Evolutionary conservation across 2,797 vertebrate genomes (phyloP), one percentile per base, ranked within the genome.

Genomic region (Acrossocheilus wenchowensis): DNA sequence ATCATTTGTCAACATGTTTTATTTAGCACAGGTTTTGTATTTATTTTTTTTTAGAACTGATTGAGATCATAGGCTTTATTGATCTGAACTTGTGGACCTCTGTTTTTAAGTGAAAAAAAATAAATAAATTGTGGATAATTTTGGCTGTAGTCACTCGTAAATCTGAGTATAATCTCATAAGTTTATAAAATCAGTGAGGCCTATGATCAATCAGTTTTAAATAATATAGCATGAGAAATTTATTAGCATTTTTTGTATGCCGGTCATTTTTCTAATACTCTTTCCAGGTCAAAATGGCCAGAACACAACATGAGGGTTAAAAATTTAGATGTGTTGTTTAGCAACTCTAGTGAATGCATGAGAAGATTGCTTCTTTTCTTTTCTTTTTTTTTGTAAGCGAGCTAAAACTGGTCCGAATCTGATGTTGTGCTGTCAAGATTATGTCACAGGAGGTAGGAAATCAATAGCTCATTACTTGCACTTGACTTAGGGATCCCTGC

Each of bases 391-490:
- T 11, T 8, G 0, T 39, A 6, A 52, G 23, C 8, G 5, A 78
- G 34, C 45, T 30, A 23, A 68, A 69, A 17, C 34, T 30, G 8
- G 6, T 15, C 50, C 5, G 4, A 84, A 79, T 68, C 57, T 52
- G 57, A 79, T 83, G 60, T 80, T 48, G 50, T 52, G 79, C 34
- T 30, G 43, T 41, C 71, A 75, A 81, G 78, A 81, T 81, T 64
- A 68, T 73, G 75, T 85, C 64, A 39, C 72, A 57, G n/a, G 41
- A 82, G 39, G 77, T 72, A 80, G 84, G 64, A 89, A 88, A 91
- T 90, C 91, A 84, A 90, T 91, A 91, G 87, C 87, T 90, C 87
- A 90, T 91, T 89, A 87, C 84, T 57, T 80, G 50, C 81, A 80
- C 74, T 72, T 85, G 81, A 87, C 83, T 87, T 71, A 9, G 50